These are phyloP conservation scores for Dendrolimus pini DNA, from an alignment of 2,888 invertebrate genomes.

Conservation along the genomic window DNA sequence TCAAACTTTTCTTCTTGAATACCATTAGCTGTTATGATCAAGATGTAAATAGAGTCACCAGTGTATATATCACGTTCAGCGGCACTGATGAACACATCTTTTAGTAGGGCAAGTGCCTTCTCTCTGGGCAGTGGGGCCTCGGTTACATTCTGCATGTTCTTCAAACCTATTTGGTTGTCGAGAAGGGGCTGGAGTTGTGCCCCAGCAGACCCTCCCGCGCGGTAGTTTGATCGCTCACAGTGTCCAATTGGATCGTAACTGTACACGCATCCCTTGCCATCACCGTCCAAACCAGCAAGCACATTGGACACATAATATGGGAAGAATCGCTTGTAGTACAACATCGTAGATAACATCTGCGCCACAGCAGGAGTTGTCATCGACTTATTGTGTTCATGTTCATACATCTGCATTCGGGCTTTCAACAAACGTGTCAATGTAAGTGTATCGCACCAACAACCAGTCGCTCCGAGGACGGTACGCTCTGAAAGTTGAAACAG, in stretches of 20 bases:
- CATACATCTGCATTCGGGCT: constrained; percentile 95
- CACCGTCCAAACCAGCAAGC: constrained; percentile 93
- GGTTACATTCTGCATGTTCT: constrained; percentile 87
- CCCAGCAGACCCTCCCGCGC: constrained; percentile 94
- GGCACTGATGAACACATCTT: constrained; percentile 98
- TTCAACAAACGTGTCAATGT: constrained; percentile 90
- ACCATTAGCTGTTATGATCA: constrained; percentile 92
- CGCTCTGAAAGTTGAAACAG: constrained; percentile 87
- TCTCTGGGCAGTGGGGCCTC: constrained; percentile 82
- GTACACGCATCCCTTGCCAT: constrained; percentile 96
- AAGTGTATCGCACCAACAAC: constrained; percentile 98
- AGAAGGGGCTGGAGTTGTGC: constrained; percentile 94
- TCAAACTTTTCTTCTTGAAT: constrained; percentile 84
- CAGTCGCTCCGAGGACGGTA: constrained; percentile 95
- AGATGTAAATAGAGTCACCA: constrained; percentile 92
- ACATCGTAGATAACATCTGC: constrained; percentile 96
- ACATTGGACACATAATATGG: constrained; percentile 98
- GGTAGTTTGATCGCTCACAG: constrained; percentile 88
- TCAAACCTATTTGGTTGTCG: constrained; percentile 96
- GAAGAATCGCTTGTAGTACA: constrained; percentile 98
- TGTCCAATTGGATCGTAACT: constrained; percentile 99
- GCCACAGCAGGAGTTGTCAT: constrained; percentile 96
- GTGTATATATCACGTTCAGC: constrained; percentile 99
- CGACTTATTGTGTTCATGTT: constrained; percentile 93
- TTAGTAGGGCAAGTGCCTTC: constrained; percentile 89